Percentiles rank a stretch among this genome's conserved stretches.
These are phyloP conservation scores for Seladonia tumulorum DNA, from an alignment of 2,888 invertebrate species.

Conservation along the genomic window DNA sequence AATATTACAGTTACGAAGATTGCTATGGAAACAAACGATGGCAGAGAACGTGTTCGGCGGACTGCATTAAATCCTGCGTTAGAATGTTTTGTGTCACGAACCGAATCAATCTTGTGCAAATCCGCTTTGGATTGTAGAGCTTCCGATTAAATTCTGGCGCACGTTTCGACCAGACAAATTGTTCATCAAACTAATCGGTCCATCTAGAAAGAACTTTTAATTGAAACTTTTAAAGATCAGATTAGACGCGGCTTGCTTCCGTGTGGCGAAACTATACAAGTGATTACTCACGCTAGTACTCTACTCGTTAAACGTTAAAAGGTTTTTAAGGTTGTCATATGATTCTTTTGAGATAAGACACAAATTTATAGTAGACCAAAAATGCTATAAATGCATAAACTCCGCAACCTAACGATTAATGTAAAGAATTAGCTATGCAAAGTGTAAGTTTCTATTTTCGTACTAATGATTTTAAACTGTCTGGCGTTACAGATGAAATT, in stretches of 20 bases:
- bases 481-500: neutral
- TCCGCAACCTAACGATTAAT: neutral
- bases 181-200: constrained; percentile 4
- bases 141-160: neutral
- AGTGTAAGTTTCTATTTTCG: too few relatives aligned
- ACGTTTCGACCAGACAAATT: neutral
- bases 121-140: neutral
- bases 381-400: neutral
- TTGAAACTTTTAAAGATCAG: neutral
- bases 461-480: neutral
- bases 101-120: constrained; percentile 1
- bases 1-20: too few relatives aligned
- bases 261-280: neutral
- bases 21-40: too few relatives aligned
- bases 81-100: neutral
- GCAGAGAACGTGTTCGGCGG: neutral
- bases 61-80: neutral
- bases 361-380: too few relatives aligned
- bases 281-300: too few relatives aligned
- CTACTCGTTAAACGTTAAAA: too few relatives aligned
- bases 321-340: too few relatives aligned
- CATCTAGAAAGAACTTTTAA: neutral
- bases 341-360: too few relatives aligned
- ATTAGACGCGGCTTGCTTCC: neutral
- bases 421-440: neutral